phyloP scores from a whole-genome alignment of 2,888 invertebrate species.

The Pomacea canaliculata region DNA sequence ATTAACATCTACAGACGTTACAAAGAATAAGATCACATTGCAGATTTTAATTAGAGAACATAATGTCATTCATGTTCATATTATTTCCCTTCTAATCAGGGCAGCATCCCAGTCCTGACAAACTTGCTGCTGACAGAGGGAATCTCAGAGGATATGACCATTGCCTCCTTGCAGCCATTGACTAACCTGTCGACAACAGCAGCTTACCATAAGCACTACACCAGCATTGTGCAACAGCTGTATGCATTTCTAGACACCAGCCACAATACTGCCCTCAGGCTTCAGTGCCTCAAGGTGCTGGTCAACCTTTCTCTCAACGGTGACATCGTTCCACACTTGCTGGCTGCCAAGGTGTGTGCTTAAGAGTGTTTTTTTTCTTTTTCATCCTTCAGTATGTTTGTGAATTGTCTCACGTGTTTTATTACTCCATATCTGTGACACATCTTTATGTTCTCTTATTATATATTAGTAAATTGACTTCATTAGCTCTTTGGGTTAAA shows the following conservation, averaged over 20 bases:
- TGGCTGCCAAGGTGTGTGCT: slow-evolving; percentile 73
- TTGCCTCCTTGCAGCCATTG: slow-evolving; percentile 72
- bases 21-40: too few relatives aligned
- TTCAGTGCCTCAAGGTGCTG: slow-evolving; percentile 74
- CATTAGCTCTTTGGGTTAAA: too few relatives aligned
- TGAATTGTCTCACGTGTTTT: too few relatives aligned
- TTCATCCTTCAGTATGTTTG: neutral
- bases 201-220: slow-evolving; percentile 73
- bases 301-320: slow-evolving; percentile 76
- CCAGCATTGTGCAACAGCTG: slow-evolving; percentile 70
- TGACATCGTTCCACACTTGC: slow-evolving; percentile 74
- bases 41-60: too few relatives aligned
- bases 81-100: slow-evolving; percentile 57
- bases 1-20: too few relatives aligned
- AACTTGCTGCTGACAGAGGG: slow-evolving; percentile 68
- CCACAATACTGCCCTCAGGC: slow-evolving; percentile 66
- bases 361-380: neutral
- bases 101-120: slow-evolving; percentile 71
- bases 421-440: too few relatives aligned
- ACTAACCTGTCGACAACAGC: slow-evolving; percentile 73
- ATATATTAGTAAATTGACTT: too few relatives aligned
- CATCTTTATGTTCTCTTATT: too few relatives aligned
- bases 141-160: slow-evolving; percentile 70
- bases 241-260: slow-evolving; percentile 70
- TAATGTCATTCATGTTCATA: too few relatives aligned